Base-by-base conservation (phyloP, 2,888 invertebrate genomes). In the Silvanus unidentatus region DNA sequence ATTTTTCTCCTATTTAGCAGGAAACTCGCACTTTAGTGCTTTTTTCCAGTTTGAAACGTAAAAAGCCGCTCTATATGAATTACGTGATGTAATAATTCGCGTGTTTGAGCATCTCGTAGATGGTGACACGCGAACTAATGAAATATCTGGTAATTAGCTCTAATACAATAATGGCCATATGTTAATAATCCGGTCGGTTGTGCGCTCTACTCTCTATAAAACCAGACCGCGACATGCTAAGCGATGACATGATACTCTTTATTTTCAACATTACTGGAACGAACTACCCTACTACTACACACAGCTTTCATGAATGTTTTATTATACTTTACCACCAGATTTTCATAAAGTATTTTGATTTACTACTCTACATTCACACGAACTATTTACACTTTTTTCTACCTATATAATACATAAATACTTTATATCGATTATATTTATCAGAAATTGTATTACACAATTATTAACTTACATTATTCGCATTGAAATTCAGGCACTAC, bases 141-240 rank as follows among this genome's bases (percentile, higher is more conserved):
- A 68, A 68, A 66, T 67, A 65, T 65, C 66, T 53, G 58, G 61
- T 67, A 68, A 68, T 67, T 68, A 67, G 62, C 56, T 57, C 59
- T 66, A 65, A 67, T 65, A 63, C 62, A 63, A 64, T 67, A 65
- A 65, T 64, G 64, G 61, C 65, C 65, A 63, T 65, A 66, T 66
- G 65, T 61, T 64, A 63, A 64, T 64, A 63, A 62, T 60, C 58
- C 47, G 53, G 52, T 47, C 10, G 22, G 22, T 22, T 22, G 22
- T 40, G 29, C n/a, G 27, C 39, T 34, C 32, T 27, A 34, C 32
- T n/a, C n/a, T n/a, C n/a, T n/a, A n/a, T 39, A 39, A 28, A 36
- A 16, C 16, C 30, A 13, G 32, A 39, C 40, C 44, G 40, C 44
- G 44, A 35, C 44, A 44, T 44, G 44, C 44, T 27, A 37, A 40